These are phyloP conservation scores for Otis tarda DNA, from an alignment of 2,113 vertebrate species.

Conservation along the genomic window DNA sequence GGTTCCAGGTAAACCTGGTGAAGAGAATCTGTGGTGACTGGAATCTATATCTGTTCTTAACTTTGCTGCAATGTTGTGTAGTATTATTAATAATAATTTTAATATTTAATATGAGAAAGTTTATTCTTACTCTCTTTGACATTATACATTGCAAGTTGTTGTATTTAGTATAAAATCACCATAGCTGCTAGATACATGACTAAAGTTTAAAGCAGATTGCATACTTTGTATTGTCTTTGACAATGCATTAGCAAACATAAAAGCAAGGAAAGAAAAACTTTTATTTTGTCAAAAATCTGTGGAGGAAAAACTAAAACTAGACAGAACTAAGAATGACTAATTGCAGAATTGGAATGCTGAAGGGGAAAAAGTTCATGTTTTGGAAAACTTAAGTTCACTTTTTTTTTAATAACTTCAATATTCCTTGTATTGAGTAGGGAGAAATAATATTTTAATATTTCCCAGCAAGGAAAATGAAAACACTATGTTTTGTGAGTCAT, in stretches of 20 bases:
- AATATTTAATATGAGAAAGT: background rate
- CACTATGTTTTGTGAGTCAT: background rate
- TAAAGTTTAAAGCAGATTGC: background rate
- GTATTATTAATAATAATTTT: background rate
- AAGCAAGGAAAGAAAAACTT: background rate
- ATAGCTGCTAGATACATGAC: background rate
- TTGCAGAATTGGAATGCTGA: background rate
- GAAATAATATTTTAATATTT: background rate
- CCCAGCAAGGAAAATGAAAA: background rate
- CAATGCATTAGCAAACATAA: background rate
- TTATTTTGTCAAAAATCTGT: background rate
- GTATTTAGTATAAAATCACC: background rate
- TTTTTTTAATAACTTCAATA: background rate
- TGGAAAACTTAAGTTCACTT: background rate
- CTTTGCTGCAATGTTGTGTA: background rate
- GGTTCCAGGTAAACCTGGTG: background rate
- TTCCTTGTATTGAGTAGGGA: background rate
- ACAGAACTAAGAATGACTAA: background rate
- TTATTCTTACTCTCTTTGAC: background rate
- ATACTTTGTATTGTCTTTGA: background rate
- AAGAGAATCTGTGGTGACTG: background rate
- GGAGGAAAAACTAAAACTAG: background rate
- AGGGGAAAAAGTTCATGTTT: background rate
- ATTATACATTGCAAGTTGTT: background rate
- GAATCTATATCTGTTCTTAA: background rate